These are phyloP conservation scores for Glaucidium brasilianum DNA, from an alignment of 2,113 vertebrate species.

Conservation along the genomic window DNA sequence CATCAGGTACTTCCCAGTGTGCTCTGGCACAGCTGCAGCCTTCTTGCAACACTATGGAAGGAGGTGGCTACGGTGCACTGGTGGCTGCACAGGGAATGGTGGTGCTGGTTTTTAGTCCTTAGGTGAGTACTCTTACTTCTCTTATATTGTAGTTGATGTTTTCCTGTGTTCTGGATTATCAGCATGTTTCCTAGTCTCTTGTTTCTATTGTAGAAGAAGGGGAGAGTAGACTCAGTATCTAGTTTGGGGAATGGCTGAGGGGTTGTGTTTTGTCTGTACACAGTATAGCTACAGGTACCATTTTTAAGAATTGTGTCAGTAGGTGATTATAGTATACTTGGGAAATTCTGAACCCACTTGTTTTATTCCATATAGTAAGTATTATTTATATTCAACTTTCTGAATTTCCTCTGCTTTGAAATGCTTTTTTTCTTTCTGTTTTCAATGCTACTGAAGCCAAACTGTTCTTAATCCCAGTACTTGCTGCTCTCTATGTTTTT, in stretches of 20 bases:
- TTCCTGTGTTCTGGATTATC: not conserved
- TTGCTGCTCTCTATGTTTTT: not conserved
- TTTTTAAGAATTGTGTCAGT: not conserved
- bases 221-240: not conserved
- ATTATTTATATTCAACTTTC: not conserved
- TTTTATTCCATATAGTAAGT: not conserved
- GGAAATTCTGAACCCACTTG: not conserved
- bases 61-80: fast-evolving
- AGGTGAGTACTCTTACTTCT: not conserved
- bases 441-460: not conserved
- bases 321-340: not conserved
- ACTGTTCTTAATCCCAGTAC: not conserved
- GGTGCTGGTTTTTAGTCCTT: no score
- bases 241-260: not conserved
- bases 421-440: not conserved
- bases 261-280: not conserved
- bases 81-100: not conserved
- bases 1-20: not conserved
- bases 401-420: not conserved
- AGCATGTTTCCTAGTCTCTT: not conserved
- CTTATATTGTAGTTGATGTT: not conserved
- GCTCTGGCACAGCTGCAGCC: no score
- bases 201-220: not conserved
- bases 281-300: not conserved
- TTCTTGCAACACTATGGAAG: no score